Evolutionary conservation across 2,888 invertebrate genomes (phyloP), one percentile per base, ranked within the genome.

Genomic region (Agriotes lineatus): DNA sequence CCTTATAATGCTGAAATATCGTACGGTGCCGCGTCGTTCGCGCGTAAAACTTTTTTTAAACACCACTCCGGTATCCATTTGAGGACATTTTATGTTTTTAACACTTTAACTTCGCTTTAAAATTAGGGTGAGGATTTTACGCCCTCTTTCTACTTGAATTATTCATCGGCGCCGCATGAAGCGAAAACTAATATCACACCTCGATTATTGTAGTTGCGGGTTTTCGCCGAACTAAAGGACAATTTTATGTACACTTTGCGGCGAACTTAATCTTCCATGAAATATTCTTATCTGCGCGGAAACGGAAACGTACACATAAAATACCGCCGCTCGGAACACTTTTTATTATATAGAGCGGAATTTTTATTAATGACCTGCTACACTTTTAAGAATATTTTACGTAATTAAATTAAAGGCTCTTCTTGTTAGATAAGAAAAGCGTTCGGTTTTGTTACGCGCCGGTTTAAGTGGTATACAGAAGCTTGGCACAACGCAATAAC

Each of bases 111-210:
- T 61, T 52, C 52, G 39, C 22, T 30, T 52, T 25, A 39, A 60
- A 61, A 61, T 39, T 52, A 52, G 50, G 52, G 30, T 61, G 52
- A 39, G 12, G 35, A 39, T 52, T 61, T 50, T 42, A 39, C 20
- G 22, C 42, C 42, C 50, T 16, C 18, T 25, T 52, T 33, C 14
- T n/a, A 39, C 33, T 52, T 61, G 50, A 61, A 61, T 61, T 50
- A 61, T 52, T 52, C 61, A 61, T 50, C 20, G 52, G 39, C 19
- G 33, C 35, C 25, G 50, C 61, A 52, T 61, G 52, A 61, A 61
- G 18, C 22, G 18, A 22, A 39, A 61, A 50, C 61, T 61, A 50
- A 25, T 14, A 52, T 30, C 22, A 39, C 25, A 37, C 61, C 25
- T 22, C 18, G 37, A 39, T 39, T 61, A 61, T 61, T 61, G 37